Conservation (phyloP, 2,888 invertebrate species). For the Drepana falcataria region DNA sequence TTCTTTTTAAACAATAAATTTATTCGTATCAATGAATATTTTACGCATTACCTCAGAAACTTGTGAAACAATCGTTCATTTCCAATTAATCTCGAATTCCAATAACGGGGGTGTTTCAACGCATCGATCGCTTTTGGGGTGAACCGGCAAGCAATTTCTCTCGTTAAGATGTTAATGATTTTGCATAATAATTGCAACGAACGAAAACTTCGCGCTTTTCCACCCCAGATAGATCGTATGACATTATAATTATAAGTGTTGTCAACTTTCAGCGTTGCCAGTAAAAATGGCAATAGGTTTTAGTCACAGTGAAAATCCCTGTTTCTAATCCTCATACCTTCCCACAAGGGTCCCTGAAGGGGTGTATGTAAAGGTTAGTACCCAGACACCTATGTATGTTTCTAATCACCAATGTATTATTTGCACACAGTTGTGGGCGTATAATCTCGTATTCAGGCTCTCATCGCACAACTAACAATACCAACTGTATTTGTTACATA, state of each 20-base stretch:
- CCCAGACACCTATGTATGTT: no score
- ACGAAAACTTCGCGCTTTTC: conserved; percentile 21
- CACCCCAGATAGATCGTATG: conserved; percentile 19
- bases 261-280: background rate
- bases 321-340: no score
- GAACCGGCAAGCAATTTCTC: conserved; percentile 37
- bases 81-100: conserved; percentile 10
- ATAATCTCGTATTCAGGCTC: no score
- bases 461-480: no score
- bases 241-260: conserved; percentile 17
- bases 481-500: no score
- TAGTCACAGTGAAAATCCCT: no score
- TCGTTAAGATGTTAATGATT: conserved; percentile 65
- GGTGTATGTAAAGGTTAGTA: no score
- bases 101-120: conserved; percentile 28
- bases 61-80: background rate
- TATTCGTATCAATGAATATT: background rate
- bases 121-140: conserved; percentile 37
- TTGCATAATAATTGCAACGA: conserved; percentile 65
- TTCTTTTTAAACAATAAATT: no score
- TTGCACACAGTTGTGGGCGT: no score
- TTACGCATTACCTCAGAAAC: background rate
- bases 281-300: background rate
- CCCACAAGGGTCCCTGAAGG: no score
- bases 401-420: no score